phyloP scores from a whole-genome alignment of 2,113 vertebrate species.

The Mohoua ochrocephala region DNA sequence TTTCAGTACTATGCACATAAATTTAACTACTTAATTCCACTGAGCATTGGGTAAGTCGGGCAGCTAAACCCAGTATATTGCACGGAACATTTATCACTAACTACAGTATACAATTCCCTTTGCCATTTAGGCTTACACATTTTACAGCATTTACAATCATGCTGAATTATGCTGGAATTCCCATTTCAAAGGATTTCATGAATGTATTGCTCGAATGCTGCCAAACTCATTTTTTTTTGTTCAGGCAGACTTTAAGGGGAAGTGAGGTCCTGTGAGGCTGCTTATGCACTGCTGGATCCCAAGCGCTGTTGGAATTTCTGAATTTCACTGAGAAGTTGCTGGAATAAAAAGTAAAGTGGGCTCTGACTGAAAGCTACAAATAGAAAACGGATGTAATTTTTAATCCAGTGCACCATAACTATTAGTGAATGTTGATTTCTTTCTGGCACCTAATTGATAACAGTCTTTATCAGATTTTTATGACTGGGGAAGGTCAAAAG shows the following conservation, averaged over 20 bases:
- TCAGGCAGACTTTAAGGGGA: neutral
- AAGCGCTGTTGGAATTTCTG: neutral
- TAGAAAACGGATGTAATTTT: neutral
- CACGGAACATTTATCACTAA: constrained; percentile 45
- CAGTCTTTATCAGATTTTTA: neutral
- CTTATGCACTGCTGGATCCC: neutral
- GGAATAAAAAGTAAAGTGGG: neutral
- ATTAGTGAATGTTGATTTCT: neutral
- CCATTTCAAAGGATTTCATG: constrained; percentile 17
- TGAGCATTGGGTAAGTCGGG: constrained; percentile 10
- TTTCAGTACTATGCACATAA: neutral
- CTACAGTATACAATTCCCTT: constrained; percentile 34
- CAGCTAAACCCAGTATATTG: neutral
- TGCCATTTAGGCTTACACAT: constrained; percentile 4
- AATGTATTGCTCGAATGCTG: neutral
- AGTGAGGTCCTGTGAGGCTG: neutral
- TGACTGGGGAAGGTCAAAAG: neutral
- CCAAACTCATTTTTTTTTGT: neutral
- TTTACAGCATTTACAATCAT: constrained; percentile 29
- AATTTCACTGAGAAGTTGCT: neutral
- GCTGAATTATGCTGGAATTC: constrained; percentile 39
- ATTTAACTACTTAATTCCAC: constrained; percentile 43
- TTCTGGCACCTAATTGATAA: neutral
- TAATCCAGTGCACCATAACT: neutral
- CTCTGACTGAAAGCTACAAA: neutral